A percentile compares a stretch with the other conserved stretches of the same genome.
Conservation (phyloP, 2,797 vertebrate species). For the Spea hammondii region DNA sequence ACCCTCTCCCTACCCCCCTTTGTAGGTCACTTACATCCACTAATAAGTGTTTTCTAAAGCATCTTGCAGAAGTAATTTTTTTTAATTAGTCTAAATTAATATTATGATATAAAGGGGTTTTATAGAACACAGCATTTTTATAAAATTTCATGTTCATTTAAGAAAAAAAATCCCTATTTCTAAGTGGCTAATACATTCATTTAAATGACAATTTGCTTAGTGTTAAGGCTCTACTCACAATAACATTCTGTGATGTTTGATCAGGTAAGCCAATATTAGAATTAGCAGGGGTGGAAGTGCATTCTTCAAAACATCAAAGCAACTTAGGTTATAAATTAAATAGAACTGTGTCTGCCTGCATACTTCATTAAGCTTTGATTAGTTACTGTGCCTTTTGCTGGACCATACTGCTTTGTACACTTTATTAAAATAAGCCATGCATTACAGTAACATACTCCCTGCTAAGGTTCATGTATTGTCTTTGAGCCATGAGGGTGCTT, state of each 20-base stretch:
- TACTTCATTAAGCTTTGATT: conserved; percentile 57
- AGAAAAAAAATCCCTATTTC: no score
- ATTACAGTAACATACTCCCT: conserved; percentile 54
- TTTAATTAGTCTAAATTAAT: no score
- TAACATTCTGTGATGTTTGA: conserved; percentile 59
- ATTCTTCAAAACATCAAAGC: conserved; percentile 62
- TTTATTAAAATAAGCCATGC: conserved; percentile 63
- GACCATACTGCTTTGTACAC: conserved; percentile 49
- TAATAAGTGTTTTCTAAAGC: no score
- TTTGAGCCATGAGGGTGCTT: conserved; percentile 52
- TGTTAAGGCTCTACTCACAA: conserved; percentile 10
- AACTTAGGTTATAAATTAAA: conserved; percentile 61
- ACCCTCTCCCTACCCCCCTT: no score
- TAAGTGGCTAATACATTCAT: neutral
- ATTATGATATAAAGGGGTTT: no score
- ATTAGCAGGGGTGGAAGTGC: conserved; percentile 57
- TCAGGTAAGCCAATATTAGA: conserved; percentile 61
- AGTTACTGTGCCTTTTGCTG: conserved; percentile 47
- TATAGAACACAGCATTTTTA: no score
- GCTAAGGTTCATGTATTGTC: conserved; percentile 52
- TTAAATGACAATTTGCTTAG: conserved; percentile 30
- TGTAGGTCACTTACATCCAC: no score
- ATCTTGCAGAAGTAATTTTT: no score
- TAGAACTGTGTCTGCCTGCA: conserved; percentile 48
- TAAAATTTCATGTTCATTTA: no score